Base-by-base conservation (phyloP, 1,140 invertebrate species). In the Platorchestia sp. region DNA sequence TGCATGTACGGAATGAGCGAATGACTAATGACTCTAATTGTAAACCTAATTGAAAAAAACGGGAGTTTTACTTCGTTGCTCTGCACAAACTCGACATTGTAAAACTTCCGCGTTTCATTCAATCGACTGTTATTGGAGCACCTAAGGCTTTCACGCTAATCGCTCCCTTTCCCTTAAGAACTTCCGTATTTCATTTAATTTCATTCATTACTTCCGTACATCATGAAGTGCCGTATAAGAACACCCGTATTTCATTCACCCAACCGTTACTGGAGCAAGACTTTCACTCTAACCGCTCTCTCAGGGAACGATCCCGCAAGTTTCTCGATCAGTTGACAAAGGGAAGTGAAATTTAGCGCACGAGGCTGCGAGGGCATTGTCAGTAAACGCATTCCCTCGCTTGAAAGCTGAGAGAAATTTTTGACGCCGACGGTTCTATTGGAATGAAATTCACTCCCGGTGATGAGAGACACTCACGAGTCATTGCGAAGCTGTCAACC, bases 371-470 rank as follows among this genome's bases (percentile, higher is more conserved):
- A 75, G 59, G 59, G 59, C 59, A 75, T 75, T 75, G 59, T 75
- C 59, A 22, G 59, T 75, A 75, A 75, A 75, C 59, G 59, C 59
- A 89, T 42, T 89, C 87, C 87, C 41, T 89, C 87, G 3, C 87
- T 89, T 22, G 87, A 89, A 89, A 89, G 87, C 87, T 41, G 43
- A 89, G 87, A 89, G 87, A 89, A 89, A 42, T 89, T 89, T n/a
- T 89, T 89, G 87, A 89, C 86, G 36, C 41, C 36, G 36, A 41
- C 86, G 86, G 36, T 75, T 75, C 59, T 75, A 75, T 75, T 89
- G 87, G 5, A 89, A 89, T 89, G 87, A 89, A 89, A 89, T 89
- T 89, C n/a, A 89, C 41, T 89, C 36, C 5, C 87, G 87, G 87
- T 40, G 87, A 43, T 42, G 87, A 42, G 41, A 44, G 87, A 89